These are phyloP conservation scores for Bombus difficillimus DNA, from an alignment of 1,140 invertebrate species.

Conservation along the genomic window DNA sequence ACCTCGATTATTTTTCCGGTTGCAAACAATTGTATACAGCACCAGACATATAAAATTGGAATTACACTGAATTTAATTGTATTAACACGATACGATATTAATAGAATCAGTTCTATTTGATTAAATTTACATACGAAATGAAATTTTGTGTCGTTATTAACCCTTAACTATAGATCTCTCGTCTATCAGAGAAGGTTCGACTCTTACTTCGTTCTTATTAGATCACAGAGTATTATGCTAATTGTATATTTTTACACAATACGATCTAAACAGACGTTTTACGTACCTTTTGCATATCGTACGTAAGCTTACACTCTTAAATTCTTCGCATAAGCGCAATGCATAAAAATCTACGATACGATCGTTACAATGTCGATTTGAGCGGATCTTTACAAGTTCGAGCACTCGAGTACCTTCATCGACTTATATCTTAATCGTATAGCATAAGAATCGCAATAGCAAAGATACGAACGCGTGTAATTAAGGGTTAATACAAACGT, in stretches of 20 bases:
- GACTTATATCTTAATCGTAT: too few relatives aligned
- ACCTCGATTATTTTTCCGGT: not conserved
- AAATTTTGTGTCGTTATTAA: not conserved
- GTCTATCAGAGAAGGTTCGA: too few relatives aligned
- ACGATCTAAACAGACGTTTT: too few relatives aligned
- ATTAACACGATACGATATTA: not conserved
- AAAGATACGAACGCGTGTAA: not conserved
- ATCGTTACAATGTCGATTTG: too few relatives aligned
- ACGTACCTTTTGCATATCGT: too few relatives aligned
- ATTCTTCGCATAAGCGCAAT: too few relatives aligned
- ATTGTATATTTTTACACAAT: too few relatives aligned
- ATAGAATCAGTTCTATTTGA: not conserved
- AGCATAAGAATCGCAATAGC: accelerated
- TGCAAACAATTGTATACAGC: not conserved
- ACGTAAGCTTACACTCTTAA: accelerated
- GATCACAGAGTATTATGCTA: too few relatives aligned
- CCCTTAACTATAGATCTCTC: not conserved
- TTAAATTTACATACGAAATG: not conserved
- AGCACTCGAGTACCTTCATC: too few relatives aligned
- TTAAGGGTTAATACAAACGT: not conserved
- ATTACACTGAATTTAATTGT: not conserved
- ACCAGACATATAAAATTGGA: not conserved
- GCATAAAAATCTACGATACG: too few relatives aligned
- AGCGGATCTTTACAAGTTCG: too few relatives aligned
- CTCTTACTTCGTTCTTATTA: too few relatives aligned